These are phyloP conservation scores for Sabatieria punctata DNA, from an alignment of 2,888 invertebrate species.

Conservation along the genomic window DNA sequence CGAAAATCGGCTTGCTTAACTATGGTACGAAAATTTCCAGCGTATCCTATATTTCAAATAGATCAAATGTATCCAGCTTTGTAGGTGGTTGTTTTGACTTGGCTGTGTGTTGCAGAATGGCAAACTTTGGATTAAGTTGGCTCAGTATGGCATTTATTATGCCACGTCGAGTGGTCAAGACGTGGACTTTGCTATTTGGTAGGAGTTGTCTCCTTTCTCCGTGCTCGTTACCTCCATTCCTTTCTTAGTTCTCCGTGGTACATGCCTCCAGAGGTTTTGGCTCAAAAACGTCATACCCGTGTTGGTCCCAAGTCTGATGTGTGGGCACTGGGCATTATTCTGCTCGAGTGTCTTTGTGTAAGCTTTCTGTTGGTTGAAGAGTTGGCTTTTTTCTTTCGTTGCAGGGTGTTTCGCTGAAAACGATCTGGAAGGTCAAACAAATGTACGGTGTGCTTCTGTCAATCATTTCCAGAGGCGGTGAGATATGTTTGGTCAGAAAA, in stretches of 20 bases:
- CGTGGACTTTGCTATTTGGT: slow-evolving; percentile 62
- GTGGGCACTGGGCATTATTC: slow-evolving; percentile 78
- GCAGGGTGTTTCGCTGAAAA: slow-evolving; percentile 1
- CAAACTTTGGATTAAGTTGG: slow-evolving; percentile 69
- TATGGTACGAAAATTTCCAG: too few species aligned
- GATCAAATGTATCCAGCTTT: too few species aligned
- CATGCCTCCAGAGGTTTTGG: not conserved
- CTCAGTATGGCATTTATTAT: slow-evolving; percentile 77
- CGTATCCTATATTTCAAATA: too few species aligned
- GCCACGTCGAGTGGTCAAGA: slow-evolving; percentile 72
- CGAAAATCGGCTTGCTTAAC: too few species aligned
- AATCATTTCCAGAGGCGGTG: not conserved
- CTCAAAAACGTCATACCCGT: slow-evolving; percentile 4
- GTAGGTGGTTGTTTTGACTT: too few species aligned
- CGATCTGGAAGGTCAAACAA: slow-evolving; percentile 1
- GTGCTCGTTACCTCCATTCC: not conserved
- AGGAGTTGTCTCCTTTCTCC: slow-evolving; percentile 21
- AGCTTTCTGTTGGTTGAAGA: slow-evolving; percentile 39
- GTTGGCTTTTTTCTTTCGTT: slow-evolving; percentile 45
- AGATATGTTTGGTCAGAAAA: not conserved
- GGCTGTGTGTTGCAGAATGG: too few species aligned
- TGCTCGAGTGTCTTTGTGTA: slow-evolving; percentile 54
- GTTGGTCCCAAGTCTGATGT: slow-evolving; percentile 60
- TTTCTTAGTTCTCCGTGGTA: not conserved
- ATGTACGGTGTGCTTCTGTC: not conserved